Evolutionary conservation across 2,113 vertebrate species (phyloP), one percentile per base, ranked within the genome.

Genomic region (Tychaedon coryphoeus): DNA sequence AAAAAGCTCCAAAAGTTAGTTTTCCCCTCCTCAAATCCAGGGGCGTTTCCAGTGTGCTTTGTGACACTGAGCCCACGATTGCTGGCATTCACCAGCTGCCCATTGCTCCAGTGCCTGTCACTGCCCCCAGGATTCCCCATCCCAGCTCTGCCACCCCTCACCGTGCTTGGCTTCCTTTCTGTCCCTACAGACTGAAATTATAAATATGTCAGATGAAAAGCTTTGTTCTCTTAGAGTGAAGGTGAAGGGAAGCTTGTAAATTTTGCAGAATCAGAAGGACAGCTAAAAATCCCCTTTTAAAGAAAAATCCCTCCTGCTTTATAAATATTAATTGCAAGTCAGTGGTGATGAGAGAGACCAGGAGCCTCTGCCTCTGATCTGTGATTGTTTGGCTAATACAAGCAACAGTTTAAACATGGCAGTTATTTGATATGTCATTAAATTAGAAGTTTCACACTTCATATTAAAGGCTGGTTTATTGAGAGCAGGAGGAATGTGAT

Each of bases 271-370:
- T 78, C 24, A 0, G 0, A 91, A 95, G 82, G 91, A 42, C 47
- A 56, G 91, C 79, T 91, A 94, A 69, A 97, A 96, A 96, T 96
- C 78, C 65, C 54, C 57, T 60, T 83, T 89, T 14, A 20, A 54
- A 84, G 38, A 36, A 22, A 38, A 61, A 38, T 65, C 85, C 85
- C 87, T 94, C 93, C 81, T 69, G 54, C 82, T 95, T 97, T 96
- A 98, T 98, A 97, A 98, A 98, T 98, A 98, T 97, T 97, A 97
- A 98, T 96, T 94, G 74, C n/a, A 57, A 95, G 90, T 70, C 50
- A 65, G 90, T 33, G 9, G 83, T 96, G 96, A 94, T 22, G 38
- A 96, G 96, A 90, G 90, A 97, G 93, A 60, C 10, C 17, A 69
- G 90, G 36, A 69, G 95, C 96, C 97, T 89, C 86, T 96, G 95